Evolutionary conservation across 2,113 vertebrate species (phyloP), one percentile per base, ranked within the genome.

Genomic region (Microtus ochrogaster): DNA sequence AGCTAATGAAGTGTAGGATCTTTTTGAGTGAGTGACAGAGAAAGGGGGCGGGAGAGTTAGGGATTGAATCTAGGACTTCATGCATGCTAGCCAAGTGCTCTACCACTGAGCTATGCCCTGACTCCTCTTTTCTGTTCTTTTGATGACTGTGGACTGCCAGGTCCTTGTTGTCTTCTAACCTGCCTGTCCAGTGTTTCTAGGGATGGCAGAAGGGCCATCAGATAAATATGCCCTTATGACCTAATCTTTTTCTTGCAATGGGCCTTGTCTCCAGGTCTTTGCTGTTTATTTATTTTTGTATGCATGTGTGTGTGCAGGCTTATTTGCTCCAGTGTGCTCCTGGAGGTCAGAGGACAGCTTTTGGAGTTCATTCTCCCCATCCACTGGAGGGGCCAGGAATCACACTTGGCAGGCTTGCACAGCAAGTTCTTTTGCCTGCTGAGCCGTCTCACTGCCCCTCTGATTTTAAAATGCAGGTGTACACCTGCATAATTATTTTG

Each of bases 401-500:
- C 30, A 68, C 36, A 68, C 65, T 68, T n/a, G 17, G 19, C 44
- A 70, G 44, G 41, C 65, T 68, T 49, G 21, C 30, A 86, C 41
- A 66, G 65, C 83, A 68, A 85, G 61, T 33, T 65, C 41, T 22
- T 85, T n/a, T 49, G 47, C 30, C 84, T 86, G 21, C 65, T 49
- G 44, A 86, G 33, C 65, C 65, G n/a, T n/a, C 41, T n/a, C 30
- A 19, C 61, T 8, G 44, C 65, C 61, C 73, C 77, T 61, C 24
- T 76, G 44, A 30, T 72, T 19, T 78, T 76, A 61, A 70, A 96
- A 36, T 96, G 58, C 30, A 61, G 1, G 63, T 89, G 36, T 66
- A 63, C 22, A 68, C 41, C 72, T 76, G 19, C 24, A 47, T 91
- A 89, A 84, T 89, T 92, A 91, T 73, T 87, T 86, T 88, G n/a